phyloP scores from a whole-genome alignment of 2,888 invertebrate species.

The Thymelicus lineola region DNA sequence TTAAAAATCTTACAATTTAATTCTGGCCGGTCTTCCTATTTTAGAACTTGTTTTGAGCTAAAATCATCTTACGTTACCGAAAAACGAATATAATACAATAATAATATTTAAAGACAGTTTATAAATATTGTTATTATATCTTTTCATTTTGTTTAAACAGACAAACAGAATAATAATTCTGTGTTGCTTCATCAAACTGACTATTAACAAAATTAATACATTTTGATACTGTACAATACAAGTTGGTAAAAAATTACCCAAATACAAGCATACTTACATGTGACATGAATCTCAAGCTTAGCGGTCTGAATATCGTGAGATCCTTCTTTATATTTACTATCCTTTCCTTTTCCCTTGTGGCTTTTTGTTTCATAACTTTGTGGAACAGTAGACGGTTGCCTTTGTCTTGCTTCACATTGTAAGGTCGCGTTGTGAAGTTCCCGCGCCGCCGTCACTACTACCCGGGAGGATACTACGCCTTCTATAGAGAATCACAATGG shows the following conservation, averaged over 20 bases:
- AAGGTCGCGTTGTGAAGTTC: slow-evolving; percentile 95
- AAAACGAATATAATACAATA: no score
- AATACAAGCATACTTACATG: slow-evolving; percentile 73
- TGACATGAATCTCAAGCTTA: slow-evolving; percentile 77
- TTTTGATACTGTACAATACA: not conserved
- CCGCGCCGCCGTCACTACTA: slow-evolving; percentile 89
- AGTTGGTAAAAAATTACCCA: not conserved
- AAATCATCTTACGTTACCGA: no score
- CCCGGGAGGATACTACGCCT: slow-evolving; percentile 81
- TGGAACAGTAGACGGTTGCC: slow-evolving; percentile 78
- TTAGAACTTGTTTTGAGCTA: no score
- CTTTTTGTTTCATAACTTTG: slow-evolving; percentile 78
- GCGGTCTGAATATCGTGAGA: slow-evolving; percentile 66
- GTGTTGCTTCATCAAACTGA: no score
- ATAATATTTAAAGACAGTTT: no score
- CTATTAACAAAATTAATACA: no score
- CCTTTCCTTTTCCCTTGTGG: slow-evolving; percentile 23
- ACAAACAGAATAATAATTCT: no score
- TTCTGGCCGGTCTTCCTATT: no score
- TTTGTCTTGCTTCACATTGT: slow-evolving; percentile 92
- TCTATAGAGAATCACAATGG: slow-evolving; percentile 51
- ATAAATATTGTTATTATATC: no score
- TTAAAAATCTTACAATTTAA: no score
- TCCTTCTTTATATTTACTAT: slow-evolving; percentile 49
- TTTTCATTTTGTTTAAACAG: no score